Conservation (phyloP, 2,113 vertebrate genomes). For the Macheiramphus alcinus region DNA sequence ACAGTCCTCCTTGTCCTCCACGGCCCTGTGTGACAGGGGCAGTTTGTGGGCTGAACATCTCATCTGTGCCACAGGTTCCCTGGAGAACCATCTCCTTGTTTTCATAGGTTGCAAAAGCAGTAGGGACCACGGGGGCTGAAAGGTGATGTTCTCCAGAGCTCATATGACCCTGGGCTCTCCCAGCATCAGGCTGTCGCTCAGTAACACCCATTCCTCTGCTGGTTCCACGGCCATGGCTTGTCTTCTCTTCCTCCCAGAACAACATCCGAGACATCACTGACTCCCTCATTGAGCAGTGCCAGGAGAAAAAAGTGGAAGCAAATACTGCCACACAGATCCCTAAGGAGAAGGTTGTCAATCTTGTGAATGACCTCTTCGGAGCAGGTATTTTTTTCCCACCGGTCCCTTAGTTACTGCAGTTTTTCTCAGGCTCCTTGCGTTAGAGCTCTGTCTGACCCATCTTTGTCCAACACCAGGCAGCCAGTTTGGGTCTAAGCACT, state of each 20-base stretch:
- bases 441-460: neutral
- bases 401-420: neutral
- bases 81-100: neutral
- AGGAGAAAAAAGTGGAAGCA: constrained; percentile 74
- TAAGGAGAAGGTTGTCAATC: constrained; percentile 79
- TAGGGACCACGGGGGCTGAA: too few species aligned
- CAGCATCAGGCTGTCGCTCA: neutral
- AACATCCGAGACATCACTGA: constrained; percentile 86
- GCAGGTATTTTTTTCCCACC: constrained; percentile 74
- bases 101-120: neutral
- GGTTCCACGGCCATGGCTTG: neutral
- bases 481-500: neutral
- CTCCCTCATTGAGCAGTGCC: constrained; percentile 84
- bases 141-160: neutral
- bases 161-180: accelerated
- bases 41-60: neutral
- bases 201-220: neutral
- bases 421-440: neutral
- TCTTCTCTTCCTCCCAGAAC: constrained; percentile 69
- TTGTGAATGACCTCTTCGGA: constrained; percentile 90
- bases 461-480: neutral
- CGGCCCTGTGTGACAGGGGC: accelerated
- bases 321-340: constrained; percentile 70
- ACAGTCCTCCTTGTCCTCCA: neutral
- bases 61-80: neutral